These are phyloP conservation scores for Meteorus sp. DNA, from an alignment of 1,140 invertebrate genomes.

Conservation along the genomic window DNA sequence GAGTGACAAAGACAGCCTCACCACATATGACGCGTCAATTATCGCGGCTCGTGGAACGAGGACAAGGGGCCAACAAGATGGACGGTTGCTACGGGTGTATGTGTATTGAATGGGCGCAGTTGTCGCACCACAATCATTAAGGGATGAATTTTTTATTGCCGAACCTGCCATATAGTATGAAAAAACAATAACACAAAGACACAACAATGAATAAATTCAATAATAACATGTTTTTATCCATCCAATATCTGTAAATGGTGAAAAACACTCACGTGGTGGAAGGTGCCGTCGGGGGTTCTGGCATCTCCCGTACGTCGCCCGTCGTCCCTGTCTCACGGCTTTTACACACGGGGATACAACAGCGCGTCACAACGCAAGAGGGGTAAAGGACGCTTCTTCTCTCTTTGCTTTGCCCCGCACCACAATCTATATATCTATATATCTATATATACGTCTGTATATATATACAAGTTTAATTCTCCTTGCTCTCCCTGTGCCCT, in stretches of 20 bases:
- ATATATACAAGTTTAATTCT: neutral
- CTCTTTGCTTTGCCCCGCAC: conserved; percentile 9
- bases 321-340: conserved; percentile 30
- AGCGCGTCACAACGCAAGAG: conserved; percentile 45
- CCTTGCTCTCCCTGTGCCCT: neutral
- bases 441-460: neutral
- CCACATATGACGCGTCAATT: conserved; percentile 47
- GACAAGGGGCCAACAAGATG: conserved; percentile 54
- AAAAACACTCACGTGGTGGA: conserved; percentile 51
- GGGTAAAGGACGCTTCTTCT: conserved; percentile 47
- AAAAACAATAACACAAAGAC: too few species aligned
- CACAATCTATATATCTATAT: neutral
- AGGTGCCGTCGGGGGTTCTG: conserved; percentile 43
- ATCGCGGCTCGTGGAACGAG: conserved; percentile 41
- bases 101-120: conserved; percentile 25
- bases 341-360: conserved; percentile 30
- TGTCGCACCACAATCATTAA: neutral
- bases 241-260: conserved; percentile 9
- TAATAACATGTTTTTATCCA: too few species aligned
- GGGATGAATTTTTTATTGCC: too few species aligned
- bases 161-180: too few species aligned
- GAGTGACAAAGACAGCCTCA: too few species aligned
- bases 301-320: conserved; percentile 40
- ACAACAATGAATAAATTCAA: too few species aligned
- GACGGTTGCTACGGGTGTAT: conserved; percentile 36